A percentile compares a stretch with the other conserved stretches of the same genome.
phyloP scores from a whole-genome alignment of 2,888 invertebrate species.

The Rhagonycha lutea region DNA sequence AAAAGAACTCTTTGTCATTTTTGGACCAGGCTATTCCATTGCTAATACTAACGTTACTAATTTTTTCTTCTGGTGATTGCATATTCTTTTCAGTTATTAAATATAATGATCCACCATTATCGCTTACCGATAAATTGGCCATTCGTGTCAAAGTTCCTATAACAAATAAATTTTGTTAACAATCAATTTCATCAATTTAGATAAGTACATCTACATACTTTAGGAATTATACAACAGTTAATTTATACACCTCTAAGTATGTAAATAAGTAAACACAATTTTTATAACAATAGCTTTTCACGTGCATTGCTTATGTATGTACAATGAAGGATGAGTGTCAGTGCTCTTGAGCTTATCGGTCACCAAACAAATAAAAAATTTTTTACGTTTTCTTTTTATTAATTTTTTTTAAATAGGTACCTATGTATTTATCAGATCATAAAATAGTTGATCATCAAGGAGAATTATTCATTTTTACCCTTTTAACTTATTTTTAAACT shows the following conservation, averaged over 20 bases:
- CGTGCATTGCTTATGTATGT: neutral
- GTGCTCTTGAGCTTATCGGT: neutral
- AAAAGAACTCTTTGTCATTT: conserved; percentile 71
- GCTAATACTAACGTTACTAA: conserved; percentile 62
- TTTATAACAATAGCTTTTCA: neutral
- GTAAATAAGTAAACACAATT: neutral
- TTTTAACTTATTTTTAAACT: too few species aligned
- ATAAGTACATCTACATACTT: neutral
- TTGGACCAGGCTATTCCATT: conserved; percentile 77
- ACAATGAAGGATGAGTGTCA: neutral
- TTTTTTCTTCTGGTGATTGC: conserved; percentile 22
- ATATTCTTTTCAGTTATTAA: conserved; percentile 30
- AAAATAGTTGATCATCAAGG: too few species aligned
- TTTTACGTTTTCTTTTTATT: too few species aligned
- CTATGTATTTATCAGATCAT: neutral
- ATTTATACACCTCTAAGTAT: neutral
- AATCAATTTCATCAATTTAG: neutral
- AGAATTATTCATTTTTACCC: too few species aligned
- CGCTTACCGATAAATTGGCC: conserved; percentile 30
- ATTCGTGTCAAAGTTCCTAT: conserved; percentile 37
- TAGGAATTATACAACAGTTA: neutral
- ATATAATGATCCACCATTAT: conserved; percentile 36
- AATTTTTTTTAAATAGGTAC: neutral
- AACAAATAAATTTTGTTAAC: neutral
- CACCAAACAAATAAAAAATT: neutral